Evolutionary conservation across 2,113 vertebrate genomes (phyloP).

Genomic region (Megaceryle maxima): DNA sequence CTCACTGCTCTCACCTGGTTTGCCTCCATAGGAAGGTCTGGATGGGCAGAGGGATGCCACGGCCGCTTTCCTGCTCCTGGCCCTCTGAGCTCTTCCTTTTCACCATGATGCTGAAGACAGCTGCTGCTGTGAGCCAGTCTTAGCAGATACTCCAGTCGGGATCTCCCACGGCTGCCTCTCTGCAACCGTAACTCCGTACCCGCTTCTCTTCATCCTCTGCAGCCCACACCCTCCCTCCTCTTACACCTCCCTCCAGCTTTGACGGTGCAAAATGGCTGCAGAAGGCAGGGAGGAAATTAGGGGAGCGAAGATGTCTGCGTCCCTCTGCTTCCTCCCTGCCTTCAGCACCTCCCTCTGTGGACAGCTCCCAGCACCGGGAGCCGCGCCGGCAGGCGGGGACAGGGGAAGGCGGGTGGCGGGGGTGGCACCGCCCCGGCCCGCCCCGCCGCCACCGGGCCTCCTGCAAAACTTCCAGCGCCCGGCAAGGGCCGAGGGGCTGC

Average conservation of each 20-base stretch:
- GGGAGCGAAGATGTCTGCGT: conserved; percentile 68
- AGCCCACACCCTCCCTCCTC: conserved; percentile 8
- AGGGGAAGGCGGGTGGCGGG: neutral
- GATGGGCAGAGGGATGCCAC: conserved; percentile 94
- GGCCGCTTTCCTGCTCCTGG: conserved; percentile 89
- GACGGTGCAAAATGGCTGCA: conserved; percentile 88
- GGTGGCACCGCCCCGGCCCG: neutral
- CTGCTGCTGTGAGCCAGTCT: neutral
- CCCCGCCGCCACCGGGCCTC: neutral
- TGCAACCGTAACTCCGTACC: neutral
- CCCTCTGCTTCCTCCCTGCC: conserved; percentile 53
- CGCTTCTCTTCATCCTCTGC: neutral
- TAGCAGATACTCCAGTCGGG: neutral
- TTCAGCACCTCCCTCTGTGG: conserved; percentile 86
- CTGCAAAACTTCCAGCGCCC: neutral
- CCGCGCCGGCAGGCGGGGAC: neutral
- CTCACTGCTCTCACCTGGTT: conserved; percentile 85
- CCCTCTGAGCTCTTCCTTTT: conserved; percentile 97
- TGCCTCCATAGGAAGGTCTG: conserved; percentile 99
- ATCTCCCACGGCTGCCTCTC: neutral
- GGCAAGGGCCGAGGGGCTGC: neutral
- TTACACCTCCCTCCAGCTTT: conserved; percentile 37
- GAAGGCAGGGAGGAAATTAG: conserved; percentile 63
- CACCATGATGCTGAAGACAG: conserved; percentile 84
- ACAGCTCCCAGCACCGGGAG: conserved; percentile 70